These are phyloP conservation scores for Herminia tarsipennalis DNA, from an alignment of 2,888 invertebrate genomes.

Conservation along the genomic window DNA sequence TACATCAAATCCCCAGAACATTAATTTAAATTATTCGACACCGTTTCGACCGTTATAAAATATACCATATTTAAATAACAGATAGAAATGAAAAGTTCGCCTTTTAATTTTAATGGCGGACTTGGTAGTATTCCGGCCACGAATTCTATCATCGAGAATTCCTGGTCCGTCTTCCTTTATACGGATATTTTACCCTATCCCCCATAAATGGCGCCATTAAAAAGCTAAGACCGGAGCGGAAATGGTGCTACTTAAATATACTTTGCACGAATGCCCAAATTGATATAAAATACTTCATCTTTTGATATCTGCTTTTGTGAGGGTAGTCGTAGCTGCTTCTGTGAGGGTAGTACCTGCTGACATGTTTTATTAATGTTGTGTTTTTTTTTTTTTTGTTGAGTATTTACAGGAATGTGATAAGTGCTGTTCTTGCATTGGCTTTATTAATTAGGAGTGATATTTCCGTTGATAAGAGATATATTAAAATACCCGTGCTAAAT, in stretches of 20 bases:
- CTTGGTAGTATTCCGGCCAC: constrained; percentile 57
- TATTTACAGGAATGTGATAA: too few species aligned
- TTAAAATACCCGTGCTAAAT: too few species aligned
- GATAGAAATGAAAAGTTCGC: constrained; percentile 36
- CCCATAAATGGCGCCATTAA: constrained; percentile 76
- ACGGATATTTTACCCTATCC: constrained; percentile 68
- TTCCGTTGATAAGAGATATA: too few species aligned
- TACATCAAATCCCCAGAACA: constrained; percentile 32
- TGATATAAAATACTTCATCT: constrained; percentile 80
- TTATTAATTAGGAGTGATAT: too few species aligned
- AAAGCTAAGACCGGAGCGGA: constrained; percentile 68
- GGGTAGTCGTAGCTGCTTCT: too few species aligned
- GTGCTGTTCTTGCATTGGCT: too few species aligned
- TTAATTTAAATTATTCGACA: constrained; percentile 28
- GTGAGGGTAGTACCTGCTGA: constrained; percentile 25
- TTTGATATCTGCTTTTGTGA: constrained; percentile 63
- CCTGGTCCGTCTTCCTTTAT: constrained; percentile 65
- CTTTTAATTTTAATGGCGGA: constrained; percentile 48
- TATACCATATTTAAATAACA: constrained; percentile 35
- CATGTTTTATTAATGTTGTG: constrained; percentile 35
- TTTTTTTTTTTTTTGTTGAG: constrained; percentile 10
- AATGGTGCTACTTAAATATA: constrained; percentile 75
- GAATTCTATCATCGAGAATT: constrained; percentile 62
- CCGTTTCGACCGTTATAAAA: constrained; percentile 21
- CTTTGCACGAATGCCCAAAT: constrained; percentile 80